A percentile compares a stretch with the other conserved stretches of the same genome.
These are phyloP conservation scores for Anoplophora glabripennis DNA, from an alignment of 1,140 invertebrate genomes.

Conservation along the genomic window DNA sequence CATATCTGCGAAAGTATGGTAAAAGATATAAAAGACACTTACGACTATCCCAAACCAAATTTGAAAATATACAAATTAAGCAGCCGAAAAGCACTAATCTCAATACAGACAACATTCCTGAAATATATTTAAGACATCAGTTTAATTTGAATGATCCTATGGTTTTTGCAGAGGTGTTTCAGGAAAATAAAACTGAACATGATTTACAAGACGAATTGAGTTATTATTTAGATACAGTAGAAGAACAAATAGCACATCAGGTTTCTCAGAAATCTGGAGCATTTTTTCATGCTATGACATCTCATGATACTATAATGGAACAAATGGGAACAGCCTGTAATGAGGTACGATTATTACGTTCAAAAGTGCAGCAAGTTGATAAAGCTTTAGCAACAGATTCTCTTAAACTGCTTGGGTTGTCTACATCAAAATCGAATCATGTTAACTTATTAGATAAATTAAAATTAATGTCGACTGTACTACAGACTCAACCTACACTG, in stretches of 20 bases:
- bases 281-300: slow-evolving; percentile 96
- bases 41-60: slow-evolving; percentile 50
- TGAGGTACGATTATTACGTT: slow-evolving; percentile 67
- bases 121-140: slow-evolving; percentile 80
- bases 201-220: slow-evolving; percentile 70
- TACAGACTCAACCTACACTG: slow-evolving; percentile 97
- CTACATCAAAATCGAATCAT: slow-evolving; percentile 62
- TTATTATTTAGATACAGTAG: slow-evolving; percentile 92
- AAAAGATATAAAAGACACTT: slow-evolving; percentile 60
- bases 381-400: slow-evolving; percentile 76
- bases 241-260: slow-evolving; percentile 93
- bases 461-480: slow-evolving; percentile 90
- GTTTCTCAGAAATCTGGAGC: slow-evolving; percentile 94
- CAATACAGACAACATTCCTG: slow-evolving; percentile 64
- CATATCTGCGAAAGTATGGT: slow-evolving; percentile 78
- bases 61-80: slow-evolving; percentile 38
- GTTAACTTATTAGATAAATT: slow-evolving; percentile 69
- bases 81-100: background rate
- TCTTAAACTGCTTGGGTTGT: slow-evolving; percentile 71
- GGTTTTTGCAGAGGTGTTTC: slow-evolving; percentile 79
- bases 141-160: slow-evolving; percentile 79
- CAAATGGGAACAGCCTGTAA: slow-evolving; percentile 80
- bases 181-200: slow-evolving; percentile 41
- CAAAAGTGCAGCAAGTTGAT: slow-evolving; percentile 71
- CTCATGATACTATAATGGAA: slow-evolving; percentile 89